Evolutionary conservation across 2,888 invertebrate species (phyloP).

Genomic region (Torymus texanus): DNA sequence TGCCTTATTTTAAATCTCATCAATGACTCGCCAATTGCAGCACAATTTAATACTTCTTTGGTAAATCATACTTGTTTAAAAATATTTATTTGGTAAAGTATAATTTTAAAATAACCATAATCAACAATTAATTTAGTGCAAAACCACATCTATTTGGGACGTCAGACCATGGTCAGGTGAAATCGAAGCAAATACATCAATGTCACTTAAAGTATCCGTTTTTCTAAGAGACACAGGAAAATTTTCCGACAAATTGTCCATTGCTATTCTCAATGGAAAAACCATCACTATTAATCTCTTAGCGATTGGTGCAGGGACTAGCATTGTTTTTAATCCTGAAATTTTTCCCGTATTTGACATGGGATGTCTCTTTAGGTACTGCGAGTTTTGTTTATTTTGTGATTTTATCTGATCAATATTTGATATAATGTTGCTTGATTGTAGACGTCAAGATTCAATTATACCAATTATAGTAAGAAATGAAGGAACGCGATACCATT

Average conservation of each 20-base stretch:
- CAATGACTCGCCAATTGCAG: constrained; percentile 84
- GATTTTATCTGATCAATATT: too few species aligned
- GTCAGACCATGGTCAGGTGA: constrained; percentile 64
- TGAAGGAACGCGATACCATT: constrained; percentile 77
- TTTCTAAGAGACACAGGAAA: constrained; percentile 71
- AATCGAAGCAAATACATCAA: constrained; percentile 67
- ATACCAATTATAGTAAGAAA: constrained; percentile 77
- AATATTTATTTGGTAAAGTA: not conserved
- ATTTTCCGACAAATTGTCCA: constrained; percentile 67
- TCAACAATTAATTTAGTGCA: constrained; percentile 54
- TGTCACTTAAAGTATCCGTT: constrained; percentile 67
- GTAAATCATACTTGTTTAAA: constrained; percentile 54
- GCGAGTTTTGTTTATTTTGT: too few species aligned
- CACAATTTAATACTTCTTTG: constrained; percentile 77
- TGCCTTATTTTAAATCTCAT: constrained; percentile 77
- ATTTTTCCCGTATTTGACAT: constrained; percentile 78
- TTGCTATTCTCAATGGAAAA: constrained; percentile 73
- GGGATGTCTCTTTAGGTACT: constrained; percentile 80
- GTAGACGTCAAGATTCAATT: constrained; percentile 63
- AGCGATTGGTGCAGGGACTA: constrained; percentile 81
- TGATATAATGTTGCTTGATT: not conserved
- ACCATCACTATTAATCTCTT: constrained; percentile 75
- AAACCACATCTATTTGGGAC: constrained; percentile 61
- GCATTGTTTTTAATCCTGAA: constrained; percentile 80
- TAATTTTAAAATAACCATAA: too few species aligned